These are phyloP conservation scores for Periophthalmodon schlosseri DNA, from an alignment of 2,113 vertebrate species.

Conservation along the genomic window DNA sequence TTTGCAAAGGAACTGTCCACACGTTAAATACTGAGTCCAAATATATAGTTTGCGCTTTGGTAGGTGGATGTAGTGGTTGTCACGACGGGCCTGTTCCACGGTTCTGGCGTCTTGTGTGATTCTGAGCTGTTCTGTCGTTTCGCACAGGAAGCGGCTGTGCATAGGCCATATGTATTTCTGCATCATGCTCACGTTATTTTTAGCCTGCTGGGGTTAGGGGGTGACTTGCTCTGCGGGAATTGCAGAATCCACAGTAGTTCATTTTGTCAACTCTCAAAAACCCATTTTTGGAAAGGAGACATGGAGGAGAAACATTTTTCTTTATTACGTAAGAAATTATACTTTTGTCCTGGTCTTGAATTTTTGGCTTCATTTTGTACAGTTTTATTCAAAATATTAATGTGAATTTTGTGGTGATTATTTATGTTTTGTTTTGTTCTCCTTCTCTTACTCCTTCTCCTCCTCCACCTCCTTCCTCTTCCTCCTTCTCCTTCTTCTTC, in stretches of 20 bases:
- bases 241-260: constrained; percentile 68
- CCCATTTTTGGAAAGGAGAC: constrained; percentile 42
- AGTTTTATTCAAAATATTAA: background rate
- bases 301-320: background rate
- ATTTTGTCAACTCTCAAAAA: constrained; percentile 44
- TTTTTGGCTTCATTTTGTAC: background rate
- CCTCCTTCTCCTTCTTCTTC: too few species aligned
- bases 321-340: background rate
- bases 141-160: constrained; percentile 45
- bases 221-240: constrained; percentile 63
- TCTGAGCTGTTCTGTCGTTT: constrained; percentile 23
- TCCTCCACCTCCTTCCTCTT: too few species aligned
- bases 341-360: background rate
- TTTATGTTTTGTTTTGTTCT: too few species aligned
- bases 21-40: too few species aligned
- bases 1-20: too few species aligned
- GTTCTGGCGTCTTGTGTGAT: constrained; percentile 10
- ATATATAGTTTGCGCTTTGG: too few species aligned
- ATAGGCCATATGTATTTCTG: constrained; percentile 40
- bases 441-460: too few species aligned
- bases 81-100: too few species aligned
- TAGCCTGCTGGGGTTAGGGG: constrained; percentile 70
- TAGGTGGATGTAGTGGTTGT: too few species aligned
- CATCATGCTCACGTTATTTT: constrained; percentile 79
- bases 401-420: too few species aligned